phyloP scores from a whole-genome alignment of 2,797 vertebrate species.

The Anisognathus igniventris region DNA sequence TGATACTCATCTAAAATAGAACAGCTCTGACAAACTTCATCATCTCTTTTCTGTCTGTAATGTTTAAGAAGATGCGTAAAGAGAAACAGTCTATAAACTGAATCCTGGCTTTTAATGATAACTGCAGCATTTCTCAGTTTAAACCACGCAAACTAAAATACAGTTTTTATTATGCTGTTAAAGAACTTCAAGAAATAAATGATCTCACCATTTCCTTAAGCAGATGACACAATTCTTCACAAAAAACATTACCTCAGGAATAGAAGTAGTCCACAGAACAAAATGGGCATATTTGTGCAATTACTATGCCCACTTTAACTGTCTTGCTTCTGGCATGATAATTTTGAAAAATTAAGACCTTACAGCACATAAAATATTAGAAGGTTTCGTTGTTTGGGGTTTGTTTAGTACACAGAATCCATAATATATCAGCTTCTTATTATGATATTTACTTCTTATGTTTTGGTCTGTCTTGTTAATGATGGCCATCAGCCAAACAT shows the following conservation, averaged over 20 bases:
- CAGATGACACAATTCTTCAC: not conserved
- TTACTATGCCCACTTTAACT: not conserved
- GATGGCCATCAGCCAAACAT: not conserved
- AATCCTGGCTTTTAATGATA: not conserved
- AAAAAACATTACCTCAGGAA: not conserved
- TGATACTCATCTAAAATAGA: not conserved
- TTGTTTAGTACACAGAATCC: not conserved
- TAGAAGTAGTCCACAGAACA: not conserved
- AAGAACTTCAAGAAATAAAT: slow-evolving; percentile 59
- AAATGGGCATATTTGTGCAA: not conserved
- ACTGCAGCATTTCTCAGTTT: not conserved
- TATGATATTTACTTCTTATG: not conserved
- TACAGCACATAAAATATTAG: not conserved
- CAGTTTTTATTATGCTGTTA: slow-evolving; percentile 32
- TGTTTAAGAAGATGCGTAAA: not conserved
- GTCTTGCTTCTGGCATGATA: not conserved
- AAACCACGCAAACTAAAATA: slow-evolving; percentile 12
- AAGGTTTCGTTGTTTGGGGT: not conserved
- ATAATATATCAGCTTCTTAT: not conserved
- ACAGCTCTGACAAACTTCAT: not conserved
- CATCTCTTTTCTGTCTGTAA: not conserved
- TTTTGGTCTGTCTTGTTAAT: not conserved
- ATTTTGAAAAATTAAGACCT: not conserved
- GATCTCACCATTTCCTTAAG: slow-evolving; percentile 36
- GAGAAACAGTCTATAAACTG: slow-evolving; percentile 35